Conservation (phyloP, 1,140 invertebrate species). For the Chrysomallon squamiferum region DNA sequence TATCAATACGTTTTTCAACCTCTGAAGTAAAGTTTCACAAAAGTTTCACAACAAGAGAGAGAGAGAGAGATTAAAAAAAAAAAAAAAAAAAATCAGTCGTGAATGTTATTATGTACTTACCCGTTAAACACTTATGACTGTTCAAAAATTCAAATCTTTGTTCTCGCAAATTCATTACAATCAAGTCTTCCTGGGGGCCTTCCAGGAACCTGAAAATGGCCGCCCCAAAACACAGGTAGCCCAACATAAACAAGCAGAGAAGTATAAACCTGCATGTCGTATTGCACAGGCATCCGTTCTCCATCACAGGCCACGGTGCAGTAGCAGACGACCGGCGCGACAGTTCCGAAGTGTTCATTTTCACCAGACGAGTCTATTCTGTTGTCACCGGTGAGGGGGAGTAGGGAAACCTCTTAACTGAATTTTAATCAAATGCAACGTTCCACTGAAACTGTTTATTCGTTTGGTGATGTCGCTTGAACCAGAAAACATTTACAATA, state of each 20-base stretch:
- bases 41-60: too few relatives aligned
- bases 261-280: conserved; percentile 54
- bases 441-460: too few relatives aligned
- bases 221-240: conserved; percentile 71
- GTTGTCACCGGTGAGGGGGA: too few relatives aligned
- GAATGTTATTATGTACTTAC: conserved; percentile 20
- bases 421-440: too few relatives aligned
- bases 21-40: too few relatives aligned
- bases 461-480: too few relatives aligned
- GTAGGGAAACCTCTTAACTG: too few relatives aligned
- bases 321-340: too few relatives aligned
- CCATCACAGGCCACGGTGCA: neutral
- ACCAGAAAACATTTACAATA: too few relatives aligned
- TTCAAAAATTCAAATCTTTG: conserved; percentile 70
- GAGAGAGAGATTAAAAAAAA: neutral
- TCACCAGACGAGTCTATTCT: too few relatives aligned
- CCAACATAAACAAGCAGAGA: conserved; percentile 65
- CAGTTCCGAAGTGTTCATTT: too few relatives aligned
- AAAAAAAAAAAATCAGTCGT: neutral
- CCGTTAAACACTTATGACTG: conserved; percentile 61
- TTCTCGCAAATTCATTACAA: conserved; percentile 67
- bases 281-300: neutral
- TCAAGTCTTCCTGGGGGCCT: conserved; percentile 70
- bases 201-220: conserved; percentile 77
- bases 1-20: too few relatives aligned